These are phyloP conservation scores for Selene dorsalis DNA, from an alignment of 2,797 vertebrate genomes.

Conservation along the genomic window DNA sequence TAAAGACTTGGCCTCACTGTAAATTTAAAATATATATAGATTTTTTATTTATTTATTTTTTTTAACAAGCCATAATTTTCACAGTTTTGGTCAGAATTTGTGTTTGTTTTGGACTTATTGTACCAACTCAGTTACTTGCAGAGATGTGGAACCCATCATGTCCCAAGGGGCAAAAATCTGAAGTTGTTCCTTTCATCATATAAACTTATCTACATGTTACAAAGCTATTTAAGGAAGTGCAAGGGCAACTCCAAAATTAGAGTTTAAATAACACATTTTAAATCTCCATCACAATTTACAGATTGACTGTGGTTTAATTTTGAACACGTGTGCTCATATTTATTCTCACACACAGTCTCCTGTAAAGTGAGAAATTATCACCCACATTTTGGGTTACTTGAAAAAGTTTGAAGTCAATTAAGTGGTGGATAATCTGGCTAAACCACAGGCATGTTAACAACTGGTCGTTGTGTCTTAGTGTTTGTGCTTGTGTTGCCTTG, in stretches of 20 bases:
- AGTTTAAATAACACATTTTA: conserved; percentile 3
- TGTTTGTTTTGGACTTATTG: neutral
- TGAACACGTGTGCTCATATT: neutral
- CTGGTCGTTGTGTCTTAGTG: neutral
- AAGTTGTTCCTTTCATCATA: neutral
- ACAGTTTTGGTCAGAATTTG: neutral
- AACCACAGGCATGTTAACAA: conserved; percentile 5
- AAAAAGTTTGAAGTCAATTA: neutral
- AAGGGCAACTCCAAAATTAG: neutral
- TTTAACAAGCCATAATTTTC: neutral
- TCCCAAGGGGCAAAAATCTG: neutral
- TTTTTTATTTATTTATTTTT: neutral
- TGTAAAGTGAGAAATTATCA: neutral
- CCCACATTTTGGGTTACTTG: neutral
- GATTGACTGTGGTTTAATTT: neutral
- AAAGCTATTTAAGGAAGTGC: neutral
- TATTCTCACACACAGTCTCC: neutral
- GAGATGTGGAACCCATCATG: neutral
- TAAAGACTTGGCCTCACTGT: neutral
- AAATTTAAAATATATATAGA: neutral
- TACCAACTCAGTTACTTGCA: neutral
- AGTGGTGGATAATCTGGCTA: neutral
- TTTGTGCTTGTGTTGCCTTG: neutral
- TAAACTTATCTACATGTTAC: conserved; percentile 2
- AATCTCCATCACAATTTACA: neutral